Conservation (phyloP, 2,888 invertebrate species). For the Chloromyia formosa region DNA sequence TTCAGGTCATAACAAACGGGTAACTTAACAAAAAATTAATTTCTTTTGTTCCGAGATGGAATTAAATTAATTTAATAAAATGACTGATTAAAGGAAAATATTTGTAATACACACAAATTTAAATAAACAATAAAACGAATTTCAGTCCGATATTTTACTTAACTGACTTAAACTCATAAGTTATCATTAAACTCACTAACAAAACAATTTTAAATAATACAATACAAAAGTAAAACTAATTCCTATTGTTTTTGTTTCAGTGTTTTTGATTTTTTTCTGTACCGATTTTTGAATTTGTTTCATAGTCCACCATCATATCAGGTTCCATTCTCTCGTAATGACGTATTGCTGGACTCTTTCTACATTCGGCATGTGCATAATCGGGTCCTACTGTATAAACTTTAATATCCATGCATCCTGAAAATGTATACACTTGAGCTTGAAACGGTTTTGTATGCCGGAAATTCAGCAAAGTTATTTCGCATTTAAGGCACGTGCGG, state of each 20-base stretch:
- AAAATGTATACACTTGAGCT: slow-evolving; percentile 45
- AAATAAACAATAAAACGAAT: no score
- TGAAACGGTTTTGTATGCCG: slow-evolving; percentile 39
- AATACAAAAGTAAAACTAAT: not conserved
- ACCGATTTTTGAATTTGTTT: slow-evolving; percentile 25
- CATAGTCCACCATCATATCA: not conserved
- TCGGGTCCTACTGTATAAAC: slow-evolving; percentile 98
- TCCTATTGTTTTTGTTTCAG: no score
- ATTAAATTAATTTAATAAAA: no score
- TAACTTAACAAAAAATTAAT: no score
- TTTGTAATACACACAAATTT: no score
- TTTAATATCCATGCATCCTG: slow-evolving; percentile 70
- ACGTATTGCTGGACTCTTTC: slow-evolving; percentile 94
- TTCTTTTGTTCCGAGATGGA: no score
- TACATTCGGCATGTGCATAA: slow-evolving; percentile 96
- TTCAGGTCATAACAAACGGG: no score
- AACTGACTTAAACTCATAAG: not conserved
- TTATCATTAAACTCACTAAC: not conserved
- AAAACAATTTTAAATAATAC: slow-evolving; percentile 4
- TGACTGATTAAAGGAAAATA: no score
- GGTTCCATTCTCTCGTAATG: slow-evolving; percentile 58
- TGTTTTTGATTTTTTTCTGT: not conserved
- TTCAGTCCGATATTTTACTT: no score
- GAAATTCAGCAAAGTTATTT: slow-evolving; percentile 43
- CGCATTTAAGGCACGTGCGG: slow-evolving; percentile 42